Conservation (phyloP, 2,113 vertebrate species). For the Perca fluviatilis region DNA sequence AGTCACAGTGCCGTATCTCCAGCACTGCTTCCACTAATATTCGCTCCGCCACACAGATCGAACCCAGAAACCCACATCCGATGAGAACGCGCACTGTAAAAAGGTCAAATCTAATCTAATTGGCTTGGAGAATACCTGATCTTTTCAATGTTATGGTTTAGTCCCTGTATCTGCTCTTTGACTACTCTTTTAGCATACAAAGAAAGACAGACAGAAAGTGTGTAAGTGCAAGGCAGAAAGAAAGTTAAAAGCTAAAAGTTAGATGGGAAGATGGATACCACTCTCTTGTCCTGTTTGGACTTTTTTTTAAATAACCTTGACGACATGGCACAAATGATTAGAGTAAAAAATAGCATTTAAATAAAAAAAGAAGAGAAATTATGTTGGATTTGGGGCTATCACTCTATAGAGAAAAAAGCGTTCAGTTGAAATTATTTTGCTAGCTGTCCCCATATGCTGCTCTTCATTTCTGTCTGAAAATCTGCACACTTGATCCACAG, state of each 20-base stretch:
- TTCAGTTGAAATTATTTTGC: not conserved
- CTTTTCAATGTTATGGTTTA: conserved; percentile 5
- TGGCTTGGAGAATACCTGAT: conserved; percentile 22
- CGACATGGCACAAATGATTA: not conserved
- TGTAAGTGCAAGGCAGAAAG: not conserved
- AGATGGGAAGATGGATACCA: not conserved
- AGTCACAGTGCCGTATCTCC: not conserved
- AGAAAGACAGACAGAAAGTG: not conserved
- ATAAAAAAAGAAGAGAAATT: not conserved
- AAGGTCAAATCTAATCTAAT: conserved; percentile 31
- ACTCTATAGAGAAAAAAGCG: not conserved
- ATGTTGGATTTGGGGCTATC: not conserved
- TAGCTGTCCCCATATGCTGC: not conserved
- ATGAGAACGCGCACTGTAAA: not conserved
- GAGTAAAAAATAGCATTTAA: not conserved
- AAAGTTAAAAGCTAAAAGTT: not conserved
- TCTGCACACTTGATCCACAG: not conserved
- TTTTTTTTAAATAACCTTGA: too few species aligned
- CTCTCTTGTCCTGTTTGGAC: not conserved
- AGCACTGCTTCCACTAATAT: not conserved
- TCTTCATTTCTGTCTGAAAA: not conserved
- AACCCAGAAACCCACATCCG: conserved; percentile 7
- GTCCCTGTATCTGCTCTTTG: not conserved
- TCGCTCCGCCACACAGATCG: conserved; percentile 4
- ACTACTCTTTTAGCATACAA: not conserved